Conservation (phyloP, 2,113 vertebrate species). For the Opisthocomus hoazin region DNA sequence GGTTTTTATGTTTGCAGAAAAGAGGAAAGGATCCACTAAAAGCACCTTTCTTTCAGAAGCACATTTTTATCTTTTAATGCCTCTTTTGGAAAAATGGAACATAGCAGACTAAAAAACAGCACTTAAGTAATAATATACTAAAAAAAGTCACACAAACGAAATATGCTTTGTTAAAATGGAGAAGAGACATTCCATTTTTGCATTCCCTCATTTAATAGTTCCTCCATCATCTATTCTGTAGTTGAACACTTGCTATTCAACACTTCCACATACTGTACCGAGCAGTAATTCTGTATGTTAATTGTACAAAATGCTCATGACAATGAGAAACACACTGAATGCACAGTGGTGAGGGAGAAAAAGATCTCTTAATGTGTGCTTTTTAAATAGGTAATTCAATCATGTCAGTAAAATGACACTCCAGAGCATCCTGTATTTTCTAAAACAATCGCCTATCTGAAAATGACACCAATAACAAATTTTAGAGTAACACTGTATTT, state of each 20-base stretch:
- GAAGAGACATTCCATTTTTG: background rate
- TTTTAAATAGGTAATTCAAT: background rate
- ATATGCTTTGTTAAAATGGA: background rate
- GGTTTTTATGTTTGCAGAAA: background rate
- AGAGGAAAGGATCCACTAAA: background rate
- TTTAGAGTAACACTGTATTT: background rate
- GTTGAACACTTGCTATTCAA: background rate
- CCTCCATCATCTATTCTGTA: background rate
- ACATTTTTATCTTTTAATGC: background rate
- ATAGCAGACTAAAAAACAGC: background rate
- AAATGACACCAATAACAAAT: background rate
- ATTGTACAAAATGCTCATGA: background rate
- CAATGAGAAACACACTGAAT: background rate
- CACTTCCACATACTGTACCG: background rate
- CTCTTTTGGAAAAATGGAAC: background rate
- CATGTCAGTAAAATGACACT: background rate
- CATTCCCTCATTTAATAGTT: background rate
- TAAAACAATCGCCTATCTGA: background rate
- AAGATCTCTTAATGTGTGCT: background rate
- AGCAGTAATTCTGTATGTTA: background rate
- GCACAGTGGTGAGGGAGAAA: background rate
- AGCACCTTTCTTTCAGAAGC: background rate
- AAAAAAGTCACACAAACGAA: background rate
- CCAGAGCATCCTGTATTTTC: background rate
- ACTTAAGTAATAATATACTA: background rate